A percentile compares a stretch with the other conserved stretches of the same genome.
These are phyloP conservation scores for Thamnophis sirtalis DNA, from an alignment of 2,113 vertebrate species.

Conservation along the genomic window DNA sequence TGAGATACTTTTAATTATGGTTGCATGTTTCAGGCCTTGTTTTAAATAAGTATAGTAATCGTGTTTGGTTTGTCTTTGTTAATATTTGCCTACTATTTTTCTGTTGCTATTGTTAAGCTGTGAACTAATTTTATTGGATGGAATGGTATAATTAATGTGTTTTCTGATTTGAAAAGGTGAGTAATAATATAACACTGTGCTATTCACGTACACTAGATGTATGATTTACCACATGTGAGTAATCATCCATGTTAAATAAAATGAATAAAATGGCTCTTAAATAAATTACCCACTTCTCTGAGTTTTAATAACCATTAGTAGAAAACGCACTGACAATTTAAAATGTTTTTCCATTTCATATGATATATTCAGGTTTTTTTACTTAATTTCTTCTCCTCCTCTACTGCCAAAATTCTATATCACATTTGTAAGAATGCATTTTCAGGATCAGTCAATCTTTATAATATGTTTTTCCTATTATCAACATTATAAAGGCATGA, in stretches of 20 bases:
- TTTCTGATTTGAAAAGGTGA: neutral
- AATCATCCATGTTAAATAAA: neutral
- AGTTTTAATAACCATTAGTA: neutral
- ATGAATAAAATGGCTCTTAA: neutral
- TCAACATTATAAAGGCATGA: slow-evolving; percentile 18
- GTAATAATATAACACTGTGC: neutral
- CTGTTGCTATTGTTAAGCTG: neutral
- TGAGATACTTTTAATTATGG: neutral
- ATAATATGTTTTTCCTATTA: neutral
- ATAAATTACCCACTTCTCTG: neutral
- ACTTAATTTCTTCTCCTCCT: neutral
- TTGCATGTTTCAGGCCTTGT: neutral
- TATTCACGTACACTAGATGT: neutral
- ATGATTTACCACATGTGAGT: neutral
- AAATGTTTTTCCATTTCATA: neutral
- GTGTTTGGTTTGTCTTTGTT: neutral
- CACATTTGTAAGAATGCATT: neutral
- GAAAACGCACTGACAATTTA: neutral
- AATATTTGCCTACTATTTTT: neutral
- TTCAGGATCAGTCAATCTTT: slow-evolving; percentile 26
- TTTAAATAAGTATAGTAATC: neutral
- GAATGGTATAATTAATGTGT: neutral
- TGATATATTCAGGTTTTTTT: neutral
- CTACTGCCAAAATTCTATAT: neutral
- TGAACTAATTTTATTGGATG: neutral